These are phyloP conservation scores for Camponotus pennsylvanicus DNA, from an alignment of 1,140 invertebrate species.

Conservation along the genomic window DNA sequence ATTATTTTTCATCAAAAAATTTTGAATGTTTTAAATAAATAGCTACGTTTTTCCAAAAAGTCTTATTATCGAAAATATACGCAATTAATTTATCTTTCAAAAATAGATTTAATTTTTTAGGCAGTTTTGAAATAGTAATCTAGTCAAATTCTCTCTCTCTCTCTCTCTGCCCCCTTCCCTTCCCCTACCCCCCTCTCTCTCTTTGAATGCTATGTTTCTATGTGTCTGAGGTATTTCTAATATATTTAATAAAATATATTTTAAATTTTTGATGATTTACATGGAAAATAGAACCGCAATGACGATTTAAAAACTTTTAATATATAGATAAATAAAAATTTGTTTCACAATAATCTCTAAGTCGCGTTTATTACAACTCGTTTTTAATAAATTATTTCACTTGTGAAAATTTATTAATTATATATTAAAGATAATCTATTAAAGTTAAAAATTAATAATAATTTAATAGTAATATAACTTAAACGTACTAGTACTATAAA, in stretches of 20 bases:
- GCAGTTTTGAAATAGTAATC: conserved; percentile 29
- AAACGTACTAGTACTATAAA: not conserved
- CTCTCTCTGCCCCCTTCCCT: too few relatives aligned
- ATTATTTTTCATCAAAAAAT: not conserved
- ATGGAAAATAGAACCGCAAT: not conserved
- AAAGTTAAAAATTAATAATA: not conserved
- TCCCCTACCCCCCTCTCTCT: not conserved
- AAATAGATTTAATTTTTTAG: conserved; percentile 22
- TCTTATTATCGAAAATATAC: conserved; percentile 21
- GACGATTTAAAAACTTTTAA: not conserved
- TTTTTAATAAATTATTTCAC: not conserved
- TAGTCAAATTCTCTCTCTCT: not conserved
- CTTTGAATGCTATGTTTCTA: not conserved
- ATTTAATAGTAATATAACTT: not conserved
- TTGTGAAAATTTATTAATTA: not conserved
- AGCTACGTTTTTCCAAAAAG: conserved; percentile 2
- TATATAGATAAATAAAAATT: not conserved
- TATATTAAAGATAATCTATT: conserved; percentile 9
- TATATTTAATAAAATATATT: not conserved
- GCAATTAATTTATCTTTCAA: conserved; percentile 40
- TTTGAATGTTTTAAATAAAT: conserved; percentile 29
- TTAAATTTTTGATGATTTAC: conserved; percentile 12
- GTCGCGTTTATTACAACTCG: not conserved
- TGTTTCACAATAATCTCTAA: not conserved
- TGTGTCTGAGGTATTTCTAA: not conserved